Percentiles rank a stretch among this genome's conserved stretches.
These are phyloP conservation scores for Amphibalanus amphitrite DNA, from an alignment of 1,140 invertebrate genomes.

Conservation along the genomic window DNA sequence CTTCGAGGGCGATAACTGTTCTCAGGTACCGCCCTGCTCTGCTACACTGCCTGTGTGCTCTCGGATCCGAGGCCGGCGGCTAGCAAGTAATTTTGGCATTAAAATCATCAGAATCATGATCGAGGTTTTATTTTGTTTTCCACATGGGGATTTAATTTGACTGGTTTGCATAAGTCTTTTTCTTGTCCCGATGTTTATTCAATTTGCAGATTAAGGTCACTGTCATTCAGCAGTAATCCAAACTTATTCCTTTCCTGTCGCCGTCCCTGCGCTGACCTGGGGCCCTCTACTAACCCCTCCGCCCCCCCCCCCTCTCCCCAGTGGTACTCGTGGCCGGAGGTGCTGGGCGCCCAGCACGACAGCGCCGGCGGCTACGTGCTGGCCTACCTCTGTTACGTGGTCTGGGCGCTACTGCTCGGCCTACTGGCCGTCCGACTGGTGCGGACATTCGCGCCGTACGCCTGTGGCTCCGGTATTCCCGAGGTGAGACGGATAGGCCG, in stretches of 20 bases:
- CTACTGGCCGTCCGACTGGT: slow-evolving; percentile 84
- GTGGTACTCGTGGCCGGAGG: slow-evolving; percentile 90
- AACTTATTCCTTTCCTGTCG: too few relatives aligned
- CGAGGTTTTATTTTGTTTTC: too few relatives aligned
- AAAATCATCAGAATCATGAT: not conserved
- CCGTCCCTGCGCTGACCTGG: too few relatives aligned
- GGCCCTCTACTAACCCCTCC: not conserved
- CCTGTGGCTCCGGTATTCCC: slow-evolving; percentile 96
- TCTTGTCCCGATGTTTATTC: too few relatives aligned
- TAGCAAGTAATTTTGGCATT: not conserved
- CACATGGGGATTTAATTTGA: too few relatives aligned
- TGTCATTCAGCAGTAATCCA: too few relatives aligned
- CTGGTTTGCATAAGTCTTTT: too few relatives aligned
- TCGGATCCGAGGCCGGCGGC: too few relatives aligned
- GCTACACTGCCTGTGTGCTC: not conserved
- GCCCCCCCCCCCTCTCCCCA: slow-evolving; percentile 32
- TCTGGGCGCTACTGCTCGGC: slow-evolving; percentile 84
- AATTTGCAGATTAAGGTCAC: too few relatives aligned
- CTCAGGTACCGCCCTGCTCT: slow-evolving; percentile 41
- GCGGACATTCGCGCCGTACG: slow-evolving; percentile 96
- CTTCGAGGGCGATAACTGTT: slow-evolving; percentile 74
- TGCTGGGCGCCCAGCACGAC: slow-evolving; percentile 56
- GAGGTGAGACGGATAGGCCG: too few relatives aligned
- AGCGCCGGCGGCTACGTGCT: slow-evolving; percentile 76
- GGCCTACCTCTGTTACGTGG: slow-evolving; percentile 83